These are phyloP conservation scores for Conger conger DNA, from an alignment of 2,113 vertebrate genomes.

Conservation along the genomic window DNA sequence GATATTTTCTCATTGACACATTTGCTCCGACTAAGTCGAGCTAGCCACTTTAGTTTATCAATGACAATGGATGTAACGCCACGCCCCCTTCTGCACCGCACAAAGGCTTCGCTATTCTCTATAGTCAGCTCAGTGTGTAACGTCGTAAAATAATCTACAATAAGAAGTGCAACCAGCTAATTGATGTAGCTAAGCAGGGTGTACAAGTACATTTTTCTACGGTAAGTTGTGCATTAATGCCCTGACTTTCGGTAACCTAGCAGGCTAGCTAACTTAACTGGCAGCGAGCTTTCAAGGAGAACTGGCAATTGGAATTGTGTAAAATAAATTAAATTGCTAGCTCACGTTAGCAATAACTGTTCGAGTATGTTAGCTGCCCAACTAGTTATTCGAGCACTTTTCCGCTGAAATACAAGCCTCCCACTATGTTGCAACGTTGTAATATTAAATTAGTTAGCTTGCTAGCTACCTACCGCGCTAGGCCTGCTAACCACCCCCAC, in stretches of 20 bases:
- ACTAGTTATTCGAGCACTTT: neutral
- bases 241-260: too few relatives aligned
- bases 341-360: neutral
- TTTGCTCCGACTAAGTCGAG: too few relatives aligned
- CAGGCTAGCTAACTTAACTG: too few relatives aligned
- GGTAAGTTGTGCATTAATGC: too few relatives aligned
- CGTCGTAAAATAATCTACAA: too few relatives aligned
- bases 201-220: too few relatives aligned
- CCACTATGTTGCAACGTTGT: neutral
- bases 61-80: too few relatives aligned
- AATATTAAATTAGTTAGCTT: neutral
- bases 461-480: neutral
- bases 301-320: neutral
- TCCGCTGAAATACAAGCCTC: neutral
- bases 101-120: neutral
- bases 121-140: neutral
- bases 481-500: neutral
- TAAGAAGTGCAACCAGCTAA: too few relatives aligned
- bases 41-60: too few relatives aligned
- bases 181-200: too few relatives aligned
- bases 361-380: neutral
- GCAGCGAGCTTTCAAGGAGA: neutral
- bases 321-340: too few relatives aligned
- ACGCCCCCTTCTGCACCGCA: neutral
- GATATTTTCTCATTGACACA: too few relatives aligned